Conservation (phyloP, 2,113 vertebrate genomes). For the Anthoscopus minutus region DNA sequence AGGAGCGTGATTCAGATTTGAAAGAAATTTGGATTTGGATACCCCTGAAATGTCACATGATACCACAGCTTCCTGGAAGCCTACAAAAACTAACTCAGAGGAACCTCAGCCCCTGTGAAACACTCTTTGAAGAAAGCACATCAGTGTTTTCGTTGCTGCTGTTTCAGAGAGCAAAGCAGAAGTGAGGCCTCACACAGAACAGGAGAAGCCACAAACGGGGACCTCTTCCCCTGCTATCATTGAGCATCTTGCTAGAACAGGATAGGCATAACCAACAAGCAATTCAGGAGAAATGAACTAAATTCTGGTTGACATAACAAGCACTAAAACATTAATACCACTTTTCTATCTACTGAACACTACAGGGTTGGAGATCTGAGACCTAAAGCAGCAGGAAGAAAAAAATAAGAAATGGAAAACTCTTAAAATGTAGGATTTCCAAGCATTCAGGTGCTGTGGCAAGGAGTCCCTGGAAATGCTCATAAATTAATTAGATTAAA, state of each 20-base stretch:
- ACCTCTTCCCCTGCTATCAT: neutral
- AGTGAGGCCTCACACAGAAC: neutral
- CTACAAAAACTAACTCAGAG: neutral
- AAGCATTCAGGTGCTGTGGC: neutral
- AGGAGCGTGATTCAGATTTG: neutral
- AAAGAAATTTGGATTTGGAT: neutral
- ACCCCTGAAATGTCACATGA: neutral
- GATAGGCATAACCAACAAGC: neutral
- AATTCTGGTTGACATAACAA: neutral
- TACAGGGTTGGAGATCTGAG: neutral
- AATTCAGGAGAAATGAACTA: neutral
- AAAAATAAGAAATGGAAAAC: neutral
- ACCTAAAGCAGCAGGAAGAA: neutral
- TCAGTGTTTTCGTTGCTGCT: neutral
- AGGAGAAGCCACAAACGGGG: neutral
- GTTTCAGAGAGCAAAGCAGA: neutral
- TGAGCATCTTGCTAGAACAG: neutral
- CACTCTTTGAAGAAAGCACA: neutral
- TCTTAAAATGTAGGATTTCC: neutral
- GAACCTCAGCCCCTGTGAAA: neutral
- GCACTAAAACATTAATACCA: neutral
- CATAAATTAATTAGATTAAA: constrained; percentile 24
- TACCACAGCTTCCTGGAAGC: neutral
- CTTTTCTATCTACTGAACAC: neutral
- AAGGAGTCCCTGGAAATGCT: neutral